A percentile compares a stretch with the other conserved stretches of the same genome.
These are phyloP conservation scores for Lytechinus variegatus DNA, from an alignment of 35 echinoderm and acorn worm genomes.

Conservation along the genomic window DNA sequence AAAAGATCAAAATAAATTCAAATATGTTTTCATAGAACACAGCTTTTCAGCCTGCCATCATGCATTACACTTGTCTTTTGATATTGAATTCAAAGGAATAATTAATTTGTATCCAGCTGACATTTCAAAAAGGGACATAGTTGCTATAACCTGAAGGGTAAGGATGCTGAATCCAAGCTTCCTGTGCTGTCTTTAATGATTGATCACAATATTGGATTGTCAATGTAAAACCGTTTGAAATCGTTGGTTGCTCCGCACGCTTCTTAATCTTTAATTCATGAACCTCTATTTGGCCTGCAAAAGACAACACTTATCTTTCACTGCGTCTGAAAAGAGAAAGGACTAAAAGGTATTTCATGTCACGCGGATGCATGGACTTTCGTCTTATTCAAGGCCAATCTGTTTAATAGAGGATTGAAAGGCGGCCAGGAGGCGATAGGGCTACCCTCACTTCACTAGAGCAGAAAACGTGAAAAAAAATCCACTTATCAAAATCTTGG, in stretches of 20 bases:
- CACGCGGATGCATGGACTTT: neutral
- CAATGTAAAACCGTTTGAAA: no score
- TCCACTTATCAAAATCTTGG: no score
- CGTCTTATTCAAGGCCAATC: neutral
- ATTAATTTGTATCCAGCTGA: slow-evolving; percentile 3
- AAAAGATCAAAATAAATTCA: neutral
- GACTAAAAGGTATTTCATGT: neutral
- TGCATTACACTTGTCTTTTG: neutral
- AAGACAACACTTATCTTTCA: neutral
- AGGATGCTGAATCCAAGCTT: neutral
- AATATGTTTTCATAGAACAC: neutral
- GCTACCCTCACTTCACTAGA: neutral
- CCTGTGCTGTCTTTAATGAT: neutral
- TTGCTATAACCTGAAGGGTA: neutral
- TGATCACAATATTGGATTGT: neutral
- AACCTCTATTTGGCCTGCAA: neutral
- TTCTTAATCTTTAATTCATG: slow-evolving; percentile 5
- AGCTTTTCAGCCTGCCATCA: neutral
- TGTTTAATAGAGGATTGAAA: neutral
- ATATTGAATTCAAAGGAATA: neutral
- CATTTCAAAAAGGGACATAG: neutral
- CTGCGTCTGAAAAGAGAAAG: neutral
- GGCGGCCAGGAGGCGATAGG: neutral
- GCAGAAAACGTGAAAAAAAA: no score
- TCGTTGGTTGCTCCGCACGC: neutral